Evolutionary conservation across 2,113 vertebrate genomes (phyloP).

Genomic region (Morone chrysops): DNA sequence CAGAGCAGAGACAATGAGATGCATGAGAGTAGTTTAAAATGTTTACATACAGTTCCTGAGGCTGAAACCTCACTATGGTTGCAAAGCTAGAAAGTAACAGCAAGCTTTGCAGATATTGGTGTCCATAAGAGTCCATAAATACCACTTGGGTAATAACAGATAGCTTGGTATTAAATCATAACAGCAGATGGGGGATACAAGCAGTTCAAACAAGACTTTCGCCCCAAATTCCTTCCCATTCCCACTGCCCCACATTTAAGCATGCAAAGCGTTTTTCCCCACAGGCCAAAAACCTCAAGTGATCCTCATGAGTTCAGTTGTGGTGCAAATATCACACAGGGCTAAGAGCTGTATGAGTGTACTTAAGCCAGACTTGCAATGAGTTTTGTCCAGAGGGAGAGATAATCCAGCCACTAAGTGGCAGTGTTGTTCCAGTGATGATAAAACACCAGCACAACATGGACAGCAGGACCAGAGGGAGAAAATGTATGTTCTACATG

Average conservation of each 20-base stretch:
- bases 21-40: conserved; percentile 18
- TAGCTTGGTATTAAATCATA: conserved; percentile 41
- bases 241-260: conserved; percentile 36
- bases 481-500: conserved; percentile 47
- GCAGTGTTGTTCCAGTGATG: conserved; percentile 79
- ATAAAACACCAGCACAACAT: neutral
- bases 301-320: conserved; percentile 51
- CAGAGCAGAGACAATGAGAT: conserved; percentile 41
- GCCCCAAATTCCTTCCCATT: conserved; percentile 20
- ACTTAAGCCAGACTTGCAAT: conserved; percentile 16
- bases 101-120: conserved; percentile 13
- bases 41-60: conserved; percentile 32
- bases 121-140: conserved; percentile 33
- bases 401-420: conserved; percentile 72
- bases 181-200: conserved; percentile 5
- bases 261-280: conserved; percentile 32
- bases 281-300: conserved; percentile 32
- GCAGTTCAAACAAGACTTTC: conserved; percentile 36
- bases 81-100: conserved; percentile 27
- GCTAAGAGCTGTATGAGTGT: conserved; percentile 39
- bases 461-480: conserved; percentile 15
- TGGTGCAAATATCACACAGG: conserved; percentile 55
- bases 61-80: conserved; percentile 26
- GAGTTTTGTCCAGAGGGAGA: conserved; percentile 37
- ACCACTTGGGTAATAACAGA: conserved; percentile 55